Evolutionary conservation across 2,797 vertebrate genomes (phyloP).

Genomic region (Characodon lateralis): DNA sequence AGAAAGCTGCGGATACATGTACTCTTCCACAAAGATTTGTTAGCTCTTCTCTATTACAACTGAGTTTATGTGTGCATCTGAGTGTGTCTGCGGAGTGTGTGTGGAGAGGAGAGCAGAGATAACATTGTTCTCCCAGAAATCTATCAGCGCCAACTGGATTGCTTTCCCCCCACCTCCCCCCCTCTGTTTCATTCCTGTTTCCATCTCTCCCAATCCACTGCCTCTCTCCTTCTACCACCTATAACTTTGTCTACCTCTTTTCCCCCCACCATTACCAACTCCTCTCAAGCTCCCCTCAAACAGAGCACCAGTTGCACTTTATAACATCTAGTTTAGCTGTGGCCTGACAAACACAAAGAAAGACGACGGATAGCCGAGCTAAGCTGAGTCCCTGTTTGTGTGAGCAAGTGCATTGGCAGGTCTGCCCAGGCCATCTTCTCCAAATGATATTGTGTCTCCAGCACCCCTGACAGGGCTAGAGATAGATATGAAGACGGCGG

Average conservation of each 20-base stretch:
- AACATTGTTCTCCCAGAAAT: constrained; percentile 79
- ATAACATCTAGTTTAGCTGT: constrained; percentile 68
- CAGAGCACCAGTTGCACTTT: constrained; percentile 69
- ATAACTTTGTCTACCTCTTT: constrained; percentile 10
- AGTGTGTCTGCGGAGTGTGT: constrained; percentile 36
- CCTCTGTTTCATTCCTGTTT: constrained; percentile 67
- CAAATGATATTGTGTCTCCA: constrained; percentile 69
- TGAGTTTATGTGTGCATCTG: constrained; percentile 38
- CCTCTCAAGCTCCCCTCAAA: constrained; percentile 41
- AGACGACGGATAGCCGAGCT: constrained; percentile 43
- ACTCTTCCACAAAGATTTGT: constrained; percentile 71
- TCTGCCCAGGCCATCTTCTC: constrained; percentile 62
- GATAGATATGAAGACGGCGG: constrained; percentile 62
- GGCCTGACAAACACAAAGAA: constrained; percentile 38
- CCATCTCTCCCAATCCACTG: constrained; percentile 41
- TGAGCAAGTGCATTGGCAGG: constrained; percentile 32
- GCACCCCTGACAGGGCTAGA: constrained; percentile 65
- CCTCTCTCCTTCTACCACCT: neutral
- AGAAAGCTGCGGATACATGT: constrained; percentile 60
- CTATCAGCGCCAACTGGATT: constrained; percentile 79
- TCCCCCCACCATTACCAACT: constrained; percentile 47
- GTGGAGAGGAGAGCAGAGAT: constrained; percentile 63
- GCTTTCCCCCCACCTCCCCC: constrained; percentile 59
- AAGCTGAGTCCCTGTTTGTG: constrained; percentile 9
- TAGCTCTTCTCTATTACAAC: constrained; percentile 63